Evolutionary conservation across 2,113 vertebrate genomes (phyloP), one percentile per base, ranked within the genome.

Genomic region (Camelus bactrianus): DNA sequence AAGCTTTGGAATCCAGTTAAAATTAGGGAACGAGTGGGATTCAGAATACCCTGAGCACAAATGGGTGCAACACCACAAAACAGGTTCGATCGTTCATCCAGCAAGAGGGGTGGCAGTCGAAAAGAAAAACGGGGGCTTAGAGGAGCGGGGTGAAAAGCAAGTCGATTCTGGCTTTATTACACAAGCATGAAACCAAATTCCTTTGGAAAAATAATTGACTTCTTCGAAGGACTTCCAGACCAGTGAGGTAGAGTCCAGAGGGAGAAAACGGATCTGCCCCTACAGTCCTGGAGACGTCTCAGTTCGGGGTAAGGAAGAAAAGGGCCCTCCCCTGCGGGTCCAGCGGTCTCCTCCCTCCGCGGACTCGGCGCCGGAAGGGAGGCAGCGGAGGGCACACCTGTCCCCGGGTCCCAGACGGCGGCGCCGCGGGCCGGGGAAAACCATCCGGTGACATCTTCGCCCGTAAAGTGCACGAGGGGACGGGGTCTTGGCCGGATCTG

Each of bases 11-110:
- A 97, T 94, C 94, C 97, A 98, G 96, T 98, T 95, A 89, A 98
- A 98, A 98, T 80, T 79, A 89, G 96, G 95, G 98, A 98, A 98
- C 92, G 95, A 97, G 87, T 98, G 97, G 97, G 97, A 98, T 98
- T 98, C 98, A 98, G 98, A 98, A 98, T 97, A 98, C 98, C 99
- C 98, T 99, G 98, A 99, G 99, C 98, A 98, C 98, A 97, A 97
- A 98, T 90, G 97, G 98, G 98, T 98, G 98, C 98, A 98, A 98
- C 94, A 98, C 97, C 98, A 98, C 98, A 95, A 96, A 80, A 89
- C 64, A 90, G 17, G n/a, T 90, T 85, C 30, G 30, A 96, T 82
- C 77, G 95, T 94, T 75, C 64, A 50, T 97, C 82, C 93, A 84
- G 58, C 72, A 89, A 84, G 93, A 92, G 85, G 81, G 95, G 82